Evolutionary conservation across 2,888 invertebrate genomes (phyloP), one percentile per base, ranked within the genome.

Genomic region (Deroplatys truncata): DNA sequence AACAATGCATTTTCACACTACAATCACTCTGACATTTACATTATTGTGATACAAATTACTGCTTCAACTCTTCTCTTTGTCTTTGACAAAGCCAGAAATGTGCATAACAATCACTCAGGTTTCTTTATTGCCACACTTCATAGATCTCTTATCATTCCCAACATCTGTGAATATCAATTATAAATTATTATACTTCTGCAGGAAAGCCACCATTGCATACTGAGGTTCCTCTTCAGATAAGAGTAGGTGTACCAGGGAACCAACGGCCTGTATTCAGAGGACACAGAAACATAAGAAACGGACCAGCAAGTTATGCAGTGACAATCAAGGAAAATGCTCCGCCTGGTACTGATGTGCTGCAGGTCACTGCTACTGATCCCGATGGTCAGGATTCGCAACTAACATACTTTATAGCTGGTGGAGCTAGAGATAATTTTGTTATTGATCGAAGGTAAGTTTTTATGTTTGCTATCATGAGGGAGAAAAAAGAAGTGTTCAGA

Each of bases 231-330:
- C 95, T 97, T 0, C 94, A 95, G 16, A 95, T 97, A 28, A 94
- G 97, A n/a, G 97, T 97, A 0, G 97, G 97, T 0, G 96, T 97
- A 7, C 96, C 97, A 0, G 97, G 97, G 1, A 97, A 97, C 92
- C 97, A 97, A 92, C 94, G 97, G n/a, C 97, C 97, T 0, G 95
- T 96, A n/a, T 97, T 97, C 92, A 96, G 96, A 91, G 96, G 96
- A 1, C 91, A 91, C 89, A 91, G 83, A 91, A 91, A 88, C 91
- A 91, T 91, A 92, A 91, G 88, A 91, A 90, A 91, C 91, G 96
- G 96, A 20, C 96, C 96, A 0, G 96, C 96, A 92, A 96, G 96
- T 86, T 97, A 97, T 92, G 95, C 96, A 91, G 96, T 96, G 0
- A 95, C 95, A 86, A 95, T 97, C 29, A 94, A 95, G 87, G 97